These are phyloP conservation scores for Ciconia maguari DNA, from an alignment of 2,113 vertebrate species.

Conservation along the genomic window DNA sequence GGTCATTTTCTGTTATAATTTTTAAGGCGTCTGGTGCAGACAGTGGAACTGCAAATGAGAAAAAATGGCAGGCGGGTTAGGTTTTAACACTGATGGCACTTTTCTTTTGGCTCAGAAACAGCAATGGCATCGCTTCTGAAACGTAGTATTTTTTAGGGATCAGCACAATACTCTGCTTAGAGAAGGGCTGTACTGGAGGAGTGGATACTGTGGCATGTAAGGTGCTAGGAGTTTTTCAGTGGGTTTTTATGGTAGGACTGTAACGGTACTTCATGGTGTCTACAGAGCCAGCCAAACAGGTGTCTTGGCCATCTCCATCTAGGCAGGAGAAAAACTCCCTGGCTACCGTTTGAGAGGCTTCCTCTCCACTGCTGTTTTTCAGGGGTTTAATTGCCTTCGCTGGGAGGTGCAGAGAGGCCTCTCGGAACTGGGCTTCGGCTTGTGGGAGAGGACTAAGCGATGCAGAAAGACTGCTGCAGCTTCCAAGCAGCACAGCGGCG, in stretches of 20 bases:
- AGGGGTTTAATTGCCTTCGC: neutral
- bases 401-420: neutral
- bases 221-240: neutral
- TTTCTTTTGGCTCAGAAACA: neutral
- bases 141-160: neutral
- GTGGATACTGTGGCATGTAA: neutral
- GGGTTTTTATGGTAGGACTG: neutral
- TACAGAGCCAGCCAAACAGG: neutral
- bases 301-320: neutral
- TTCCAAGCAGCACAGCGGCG: neutral
- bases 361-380: rapidly evolving
- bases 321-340: neutral
- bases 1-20: conserved; percentile 89
- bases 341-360: neutral
- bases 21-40: conserved; percentile 93
- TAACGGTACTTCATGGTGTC: too few relatives aligned
- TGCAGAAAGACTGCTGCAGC: neutral
- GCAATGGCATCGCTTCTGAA: neutral
- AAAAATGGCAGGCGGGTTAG: neutral
- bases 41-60: conserved; percentile 79
- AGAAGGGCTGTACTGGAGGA: neutral
- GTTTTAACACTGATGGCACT: neutral
- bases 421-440: neutral
- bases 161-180: neutral
- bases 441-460: neutral